Conservation (phyloP, 2,888 invertebrate genomes). For the Ectobius pallidus region DNA sequence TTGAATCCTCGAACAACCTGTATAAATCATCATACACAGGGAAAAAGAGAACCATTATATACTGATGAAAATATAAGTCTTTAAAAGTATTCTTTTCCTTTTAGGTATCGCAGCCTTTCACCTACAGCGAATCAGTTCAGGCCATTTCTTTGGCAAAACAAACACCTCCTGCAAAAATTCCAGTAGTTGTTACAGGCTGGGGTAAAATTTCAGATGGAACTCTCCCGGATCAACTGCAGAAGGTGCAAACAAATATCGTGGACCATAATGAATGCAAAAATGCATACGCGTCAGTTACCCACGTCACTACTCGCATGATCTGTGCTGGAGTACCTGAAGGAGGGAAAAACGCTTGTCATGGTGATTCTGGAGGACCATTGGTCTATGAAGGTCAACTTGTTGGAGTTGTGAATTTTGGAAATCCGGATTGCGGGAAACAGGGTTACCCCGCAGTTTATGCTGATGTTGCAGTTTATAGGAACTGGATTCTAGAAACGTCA, state of each 20-base stretch:
- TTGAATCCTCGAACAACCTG: no score
- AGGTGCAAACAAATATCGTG: background rate
- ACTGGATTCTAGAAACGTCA: no score
- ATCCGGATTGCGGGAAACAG: background rate
- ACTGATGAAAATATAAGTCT: no score
- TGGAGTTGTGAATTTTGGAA: background rate
- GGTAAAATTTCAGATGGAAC: background rate
- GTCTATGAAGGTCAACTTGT: background rate
- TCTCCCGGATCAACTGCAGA: background rate
- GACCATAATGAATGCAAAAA: background rate
- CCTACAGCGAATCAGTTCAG: background rate
- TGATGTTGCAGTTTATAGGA: background rate
- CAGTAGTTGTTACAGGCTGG: conserved; percentile 1
- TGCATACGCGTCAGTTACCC: background rate
- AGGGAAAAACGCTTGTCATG: conserved; percentile 58
- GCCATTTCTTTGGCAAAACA: background rate
- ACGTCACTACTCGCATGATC: conserved; percentile 56
- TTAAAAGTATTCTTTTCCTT: background rate
- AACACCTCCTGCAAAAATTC: background rate
- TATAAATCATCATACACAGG: no score
- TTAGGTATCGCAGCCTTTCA: background rate
- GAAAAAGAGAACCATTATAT: no score
- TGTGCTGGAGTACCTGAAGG: conserved; percentile 59
- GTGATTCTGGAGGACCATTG: conserved; percentile 10
- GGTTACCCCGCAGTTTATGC: background rate